Evolutionary conservation across 2,113 vertebrate species (phyloP).

Genomic region (Nothocercus julius): DNA sequence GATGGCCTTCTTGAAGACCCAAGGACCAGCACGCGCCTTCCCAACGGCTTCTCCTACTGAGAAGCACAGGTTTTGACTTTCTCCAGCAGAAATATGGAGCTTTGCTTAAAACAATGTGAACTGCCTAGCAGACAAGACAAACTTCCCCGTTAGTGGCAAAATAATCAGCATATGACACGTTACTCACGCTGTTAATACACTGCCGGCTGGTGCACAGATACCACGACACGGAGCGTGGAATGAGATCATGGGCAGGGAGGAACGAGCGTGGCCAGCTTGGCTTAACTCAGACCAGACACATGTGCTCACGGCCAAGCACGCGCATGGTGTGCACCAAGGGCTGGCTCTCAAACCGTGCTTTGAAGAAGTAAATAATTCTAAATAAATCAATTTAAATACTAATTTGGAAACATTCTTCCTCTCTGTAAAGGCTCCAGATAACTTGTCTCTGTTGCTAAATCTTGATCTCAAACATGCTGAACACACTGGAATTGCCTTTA

Average conservation of each 20-base stretch:
- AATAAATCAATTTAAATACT: background rate
- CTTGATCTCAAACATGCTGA: slow-evolving; percentile 2
- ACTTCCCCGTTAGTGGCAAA: slow-evolving; percentile 40
- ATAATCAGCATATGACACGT: slow-evolving; percentile 20
- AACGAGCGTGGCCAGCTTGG: slow-evolving; percentile 55
- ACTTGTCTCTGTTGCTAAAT: background rate
- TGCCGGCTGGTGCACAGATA: slow-evolving; percentile 54
- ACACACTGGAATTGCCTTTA: background rate
- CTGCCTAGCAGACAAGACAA: slow-evolving; percentile 34
- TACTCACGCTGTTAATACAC: slow-evolving; percentile 29
- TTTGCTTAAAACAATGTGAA: slow-evolving; percentile 16
- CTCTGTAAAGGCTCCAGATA: background rate
- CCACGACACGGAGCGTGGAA: slow-evolving; percentile 32
- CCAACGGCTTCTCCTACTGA: background rate
- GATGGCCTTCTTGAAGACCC: background rate
- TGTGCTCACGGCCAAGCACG: slow-evolving; percentile 26
- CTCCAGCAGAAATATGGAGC: background rate
- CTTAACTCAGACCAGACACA: slow-evolving; percentile 56
- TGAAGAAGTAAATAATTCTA: background rate
- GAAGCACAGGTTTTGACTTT: background rate
- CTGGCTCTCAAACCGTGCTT: background rate
- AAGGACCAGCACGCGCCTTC: background rate
- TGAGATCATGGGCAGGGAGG: slow-evolving; percentile 52
- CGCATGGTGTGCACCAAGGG: slow-evolving; percentile 28
- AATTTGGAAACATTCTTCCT: background rate